These are phyloP conservation scores for Rhinella marina DNA, from an alignment of 2,797 vertebrate species.

Conservation along the genomic window DNA sequence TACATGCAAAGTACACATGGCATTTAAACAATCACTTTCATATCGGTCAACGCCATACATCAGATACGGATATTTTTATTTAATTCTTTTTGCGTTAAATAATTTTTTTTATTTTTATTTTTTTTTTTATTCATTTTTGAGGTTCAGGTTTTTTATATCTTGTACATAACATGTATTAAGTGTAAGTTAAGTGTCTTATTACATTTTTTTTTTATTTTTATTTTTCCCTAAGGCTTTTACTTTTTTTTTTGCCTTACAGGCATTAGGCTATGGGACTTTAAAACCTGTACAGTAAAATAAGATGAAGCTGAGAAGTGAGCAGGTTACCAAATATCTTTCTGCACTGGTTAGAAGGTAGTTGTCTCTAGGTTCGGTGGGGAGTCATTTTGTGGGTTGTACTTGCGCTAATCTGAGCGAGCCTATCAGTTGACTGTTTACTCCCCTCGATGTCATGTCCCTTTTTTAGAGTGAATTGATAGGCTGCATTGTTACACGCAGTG, in stretches of 20 bases:
- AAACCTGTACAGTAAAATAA: conserved; percentile 64
- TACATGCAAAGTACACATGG: conserved; percentile 65
- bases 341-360: conserved; percentile 23
- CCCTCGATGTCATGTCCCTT: background rate
- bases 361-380: background rate
- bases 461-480: background rate
- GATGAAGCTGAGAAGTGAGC: background rate
- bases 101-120: conserved; percentile 62
- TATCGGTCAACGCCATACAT: conserved; percentile 69
- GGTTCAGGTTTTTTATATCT: conserved; percentile 73
- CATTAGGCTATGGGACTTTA: conserved; percentile 69
- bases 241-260: conserved; percentile 75
- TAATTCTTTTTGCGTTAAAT: conserved; percentile 64
- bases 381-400: background rate
- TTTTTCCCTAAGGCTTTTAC: conserved; percentile 73
- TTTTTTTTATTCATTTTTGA: conserved; percentile 54
- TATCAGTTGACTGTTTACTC: background rate
- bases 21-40: conserved; percentile 72
- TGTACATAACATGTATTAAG: conserved; percentile 84
- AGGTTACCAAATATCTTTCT: conserved; percentile 34
- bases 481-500: background rate
- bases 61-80: conserved; percentile 70
- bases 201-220: conserved; percentile 70
- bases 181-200: conserved; percentile 79
- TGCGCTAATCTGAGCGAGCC: background rate